These are phyloP conservation scores for Mus spicilegus DNA, from an alignment of 2,113 vertebrate species.

Conservation along the genomic window DNA sequence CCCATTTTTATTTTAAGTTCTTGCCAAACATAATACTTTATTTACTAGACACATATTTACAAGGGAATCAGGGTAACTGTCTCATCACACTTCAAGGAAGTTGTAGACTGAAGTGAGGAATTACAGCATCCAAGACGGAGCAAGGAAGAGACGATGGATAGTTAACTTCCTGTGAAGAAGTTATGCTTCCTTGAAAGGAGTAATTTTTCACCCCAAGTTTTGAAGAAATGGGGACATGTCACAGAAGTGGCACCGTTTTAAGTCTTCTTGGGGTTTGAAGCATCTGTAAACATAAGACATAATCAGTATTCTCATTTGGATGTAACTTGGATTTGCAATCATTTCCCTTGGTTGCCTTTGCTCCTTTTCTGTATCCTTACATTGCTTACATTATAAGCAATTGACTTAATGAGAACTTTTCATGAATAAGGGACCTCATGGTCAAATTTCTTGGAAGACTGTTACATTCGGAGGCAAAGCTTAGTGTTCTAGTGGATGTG, in stretches of 20 bases:
- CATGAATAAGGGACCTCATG: background rate
- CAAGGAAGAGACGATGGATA: rapidly evolving
- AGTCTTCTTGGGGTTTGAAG: background rate
- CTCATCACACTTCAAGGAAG: background rate
- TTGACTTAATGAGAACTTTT: background rate
- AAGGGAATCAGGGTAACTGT: background rate
- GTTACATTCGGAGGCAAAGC: background rate
- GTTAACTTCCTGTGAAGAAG: background rate
- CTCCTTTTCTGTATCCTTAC: background rate
- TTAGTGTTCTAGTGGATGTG: background rate
- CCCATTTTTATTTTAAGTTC: background rate
- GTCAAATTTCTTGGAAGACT: background rate
- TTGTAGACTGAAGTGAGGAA: background rate
- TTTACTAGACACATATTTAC: background rate
- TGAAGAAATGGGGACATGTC: background rate
- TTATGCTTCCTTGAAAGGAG: background rate
- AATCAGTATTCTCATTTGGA: background rate
- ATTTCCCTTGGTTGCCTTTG: background rate
- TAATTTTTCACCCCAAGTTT: background rate
- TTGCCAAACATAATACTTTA: background rate
- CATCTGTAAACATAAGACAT: background rate
- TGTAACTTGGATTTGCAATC: background rate
- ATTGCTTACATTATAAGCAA: background rate
- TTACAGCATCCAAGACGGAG: background rate
- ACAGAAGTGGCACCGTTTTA: background rate